phyloP scores from a whole-genome alignment of 2,113 vertebrate genomes.

The Actinemys pallida region DNA sequence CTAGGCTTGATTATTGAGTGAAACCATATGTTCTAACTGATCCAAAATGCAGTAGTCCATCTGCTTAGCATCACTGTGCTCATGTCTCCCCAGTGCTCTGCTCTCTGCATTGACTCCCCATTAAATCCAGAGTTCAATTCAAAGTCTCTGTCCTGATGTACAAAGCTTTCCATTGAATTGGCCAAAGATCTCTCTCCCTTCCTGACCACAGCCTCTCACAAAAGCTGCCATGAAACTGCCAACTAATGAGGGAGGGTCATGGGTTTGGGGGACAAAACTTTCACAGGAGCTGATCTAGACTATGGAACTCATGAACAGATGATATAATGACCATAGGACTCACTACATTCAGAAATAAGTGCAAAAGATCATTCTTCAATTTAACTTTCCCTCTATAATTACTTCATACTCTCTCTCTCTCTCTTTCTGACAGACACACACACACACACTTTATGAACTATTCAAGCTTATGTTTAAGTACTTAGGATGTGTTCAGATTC shows the following conservation, averaged over 20 bases:
- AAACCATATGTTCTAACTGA: neutral
- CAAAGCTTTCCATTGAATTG: neutral
- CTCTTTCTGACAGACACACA: neutral
- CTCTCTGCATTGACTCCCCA: neutral
- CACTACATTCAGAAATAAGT: constrained; percentile 36
- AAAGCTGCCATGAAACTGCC: neutral
- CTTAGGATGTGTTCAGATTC: neutral
- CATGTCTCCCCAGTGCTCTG: neutral
- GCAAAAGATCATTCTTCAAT: constrained; percentile 45
- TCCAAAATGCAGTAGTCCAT: neutral
- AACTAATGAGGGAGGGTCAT: constrained; percentile 35
- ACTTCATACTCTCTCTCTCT: neutral
- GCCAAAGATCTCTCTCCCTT: constrained; percentile 16
- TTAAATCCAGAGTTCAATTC: neutral
- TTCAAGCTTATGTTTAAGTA: neutral
- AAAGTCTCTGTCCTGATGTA: neutral
- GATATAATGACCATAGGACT: constrained; percentile 21
- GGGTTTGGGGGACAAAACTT: constrained; percentile 8
- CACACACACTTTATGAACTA: neutral
- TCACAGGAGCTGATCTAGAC: neutral
- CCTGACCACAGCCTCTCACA: neutral
- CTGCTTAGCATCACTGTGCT: neutral
- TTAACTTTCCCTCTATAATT: constrained; percentile 61
- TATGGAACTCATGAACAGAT: constrained; percentile 32
- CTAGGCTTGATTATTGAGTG: neutral